Base-by-base conservation (phyloP, 2,888 invertebrate genomes). In the Heliothis peltigera region DNA sequence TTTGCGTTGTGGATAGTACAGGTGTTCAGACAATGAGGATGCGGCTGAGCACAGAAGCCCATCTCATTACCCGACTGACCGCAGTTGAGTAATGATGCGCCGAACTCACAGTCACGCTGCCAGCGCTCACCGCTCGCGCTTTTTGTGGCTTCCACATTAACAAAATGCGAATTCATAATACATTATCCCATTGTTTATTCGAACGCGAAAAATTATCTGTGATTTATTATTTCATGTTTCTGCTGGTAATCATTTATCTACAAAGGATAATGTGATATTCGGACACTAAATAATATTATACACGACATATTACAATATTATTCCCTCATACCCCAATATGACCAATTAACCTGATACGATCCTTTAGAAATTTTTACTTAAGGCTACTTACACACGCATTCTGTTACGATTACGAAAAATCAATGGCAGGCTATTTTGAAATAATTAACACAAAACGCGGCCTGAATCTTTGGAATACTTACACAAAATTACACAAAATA, bases 61-160 rank as follows among this genome's bases (percentile, higher is more conserved):
- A 90, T 90, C 91, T 92, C 91, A 92, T 91, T 92, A 91, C 89
- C 86, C 85, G 80, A 74, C 84, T 85, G 84, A 91, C 92, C 92
- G 81, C 91, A 89, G 81, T 82, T 88, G 89, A 90, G 89, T 90
- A 91, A 91, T 89, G 90, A 87, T 84, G 84, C 80, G 76, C 77
- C 72, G 78, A 85, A 82, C 76, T 79, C 75, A 77, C 75, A 85
- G 87, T 88, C 88, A 89, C 87, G 90, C 86, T 79, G 84, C 80
- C 72, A 76, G 63, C 70, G 68, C 81, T 82, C 77, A 70, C 79
- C 77, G 58, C 73, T 64, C 74, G 64, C 68, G 81, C 82, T 85
- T 87, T 86, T 84, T 87, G 88, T 75, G 86, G 87, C 78, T 83
- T 77, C 72, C 70, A 78, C 77, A 83, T 83, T 84, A 85, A 87